These are phyloP conservation scores for Leptinotarsa peninsularis DNA, from an alignment of 2,888 invertebrate species.

Conservation along the genomic window DNA sequence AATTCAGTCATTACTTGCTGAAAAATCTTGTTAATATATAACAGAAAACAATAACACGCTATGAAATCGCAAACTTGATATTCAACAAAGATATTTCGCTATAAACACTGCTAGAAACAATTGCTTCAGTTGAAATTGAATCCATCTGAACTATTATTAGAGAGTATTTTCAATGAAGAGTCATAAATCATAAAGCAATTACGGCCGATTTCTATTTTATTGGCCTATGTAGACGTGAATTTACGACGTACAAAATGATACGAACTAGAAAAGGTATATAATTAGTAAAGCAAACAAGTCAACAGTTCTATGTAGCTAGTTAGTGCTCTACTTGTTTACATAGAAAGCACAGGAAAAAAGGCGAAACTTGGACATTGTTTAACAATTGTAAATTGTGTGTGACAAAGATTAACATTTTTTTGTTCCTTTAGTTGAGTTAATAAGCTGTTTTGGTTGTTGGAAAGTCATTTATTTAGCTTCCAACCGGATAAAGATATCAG, in stretches of 20 bases:
- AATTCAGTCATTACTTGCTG: not conserved
- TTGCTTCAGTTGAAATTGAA: not conserved
- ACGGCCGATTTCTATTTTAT: slow-evolving; percentile 24
- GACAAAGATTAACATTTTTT: not conserved
- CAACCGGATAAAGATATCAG: too few relatives aligned
- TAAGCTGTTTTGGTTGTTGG: too few relatives aligned
- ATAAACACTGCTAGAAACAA: slow-evolving; percentile 1
- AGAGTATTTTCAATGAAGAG: slow-evolving; percentile 4
- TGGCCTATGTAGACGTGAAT: slow-evolving; percentile 19
- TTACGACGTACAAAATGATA: slow-evolving; percentile 18
- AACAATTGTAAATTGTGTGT: not conserved
- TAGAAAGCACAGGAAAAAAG: slow-evolving; percentile 3
- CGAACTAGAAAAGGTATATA: slow-evolving; percentile 12
- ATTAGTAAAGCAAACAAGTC: slow-evolving; percentile 17
- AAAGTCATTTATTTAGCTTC: too few relatives aligned
- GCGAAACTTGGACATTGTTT: not conserved
- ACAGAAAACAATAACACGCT: not conserved
- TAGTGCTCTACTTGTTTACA: slow-evolving; percentile 24
- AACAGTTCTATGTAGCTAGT: slow-evolving; percentile 5
- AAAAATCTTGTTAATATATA: not conserved
- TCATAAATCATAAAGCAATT: slow-evolving; percentile 22
- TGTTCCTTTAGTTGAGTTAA: not conserved
- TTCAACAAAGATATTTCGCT: slow-evolving; percentile 9
- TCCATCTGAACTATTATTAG: not conserved
- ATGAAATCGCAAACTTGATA: not conserved